A percentile compares a stretch with the other conserved stretches of the same genome.
Conservation (phyloP, 2,113 vertebrate species). For the Epinephelus moara region DNA sequence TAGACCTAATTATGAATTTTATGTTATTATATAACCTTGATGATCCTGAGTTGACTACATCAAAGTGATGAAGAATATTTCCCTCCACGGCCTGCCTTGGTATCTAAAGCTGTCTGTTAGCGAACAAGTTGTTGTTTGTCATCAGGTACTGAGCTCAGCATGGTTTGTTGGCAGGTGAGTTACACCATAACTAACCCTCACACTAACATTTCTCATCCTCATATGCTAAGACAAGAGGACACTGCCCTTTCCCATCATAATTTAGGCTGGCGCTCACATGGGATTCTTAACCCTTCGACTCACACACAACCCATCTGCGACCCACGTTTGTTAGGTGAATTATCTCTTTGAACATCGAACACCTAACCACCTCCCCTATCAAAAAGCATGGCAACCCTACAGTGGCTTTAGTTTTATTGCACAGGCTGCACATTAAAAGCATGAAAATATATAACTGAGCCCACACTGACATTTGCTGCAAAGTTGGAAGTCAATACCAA, state of each 20-base stretch:
- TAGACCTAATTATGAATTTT: neutral
- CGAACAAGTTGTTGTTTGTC: neutral
- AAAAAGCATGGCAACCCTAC: constrained; percentile 66
- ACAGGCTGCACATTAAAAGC: neutral
- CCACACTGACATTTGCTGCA: constrained; percentile 4
- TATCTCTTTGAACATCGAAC: constrained; percentile 22
- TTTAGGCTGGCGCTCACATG: constrained; percentile 47
- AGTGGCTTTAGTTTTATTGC: constrained; percentile 7
- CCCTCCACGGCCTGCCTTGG: constrained; percentile 19
- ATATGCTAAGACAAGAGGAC: constrained; percentile 4
- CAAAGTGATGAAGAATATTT: neutral
- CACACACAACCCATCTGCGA: constrained; percentile 80
- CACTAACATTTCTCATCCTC: neutral
- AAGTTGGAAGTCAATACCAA: constrained; percentile 13
- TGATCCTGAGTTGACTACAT: neutral
- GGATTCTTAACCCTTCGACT: constrained; percentile 85
- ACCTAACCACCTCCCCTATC: constrained; percentile 78
- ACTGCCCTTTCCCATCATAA: constrained; percentile 27
- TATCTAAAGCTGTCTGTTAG: neutral
- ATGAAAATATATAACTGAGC: constrained; percentile 12
- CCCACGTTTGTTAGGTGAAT: constrained; percentile 74
- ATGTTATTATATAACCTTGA: neutral
- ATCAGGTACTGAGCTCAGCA: constrained; percentile 20
- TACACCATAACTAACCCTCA: constrained; percentile 36
- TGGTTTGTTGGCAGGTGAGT: constrained; percentile 26